Conservation (phyloP, 2,797 vertebrate genomes). For the Borostomias antarcticus region DNA sequence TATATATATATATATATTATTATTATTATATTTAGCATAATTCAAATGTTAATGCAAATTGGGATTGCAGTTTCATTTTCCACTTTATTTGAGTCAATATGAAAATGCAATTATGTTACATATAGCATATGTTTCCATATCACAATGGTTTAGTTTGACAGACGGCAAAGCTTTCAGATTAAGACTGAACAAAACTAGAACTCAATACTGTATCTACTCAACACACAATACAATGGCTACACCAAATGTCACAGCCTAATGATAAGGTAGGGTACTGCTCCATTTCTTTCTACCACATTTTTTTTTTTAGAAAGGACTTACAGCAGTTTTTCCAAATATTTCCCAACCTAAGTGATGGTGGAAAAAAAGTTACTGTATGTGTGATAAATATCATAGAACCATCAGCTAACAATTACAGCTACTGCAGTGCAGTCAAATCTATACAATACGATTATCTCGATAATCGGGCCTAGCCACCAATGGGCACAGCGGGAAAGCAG, state of each 20-base stretch:
- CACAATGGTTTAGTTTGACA: too few relatives aligned
- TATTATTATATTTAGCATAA: too few relatives aligned
- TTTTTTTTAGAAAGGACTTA: constrained; percentile 47
- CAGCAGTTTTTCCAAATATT: constrained; percentile 48
- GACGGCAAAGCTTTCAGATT: too few relatives aligned
- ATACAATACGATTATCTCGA: too few relatives aligned
- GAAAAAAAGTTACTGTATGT: constrained; percentile 26
- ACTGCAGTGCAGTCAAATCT: not conserved
- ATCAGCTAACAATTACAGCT: constrained; percentile 2
- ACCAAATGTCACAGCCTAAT: constrained; percentile 14
- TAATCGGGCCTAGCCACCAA: too few relatives aligned
- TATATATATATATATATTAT: too few relatives aligned
- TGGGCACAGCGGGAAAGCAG: too few relatives aligned
- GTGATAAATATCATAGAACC: constrained; percentile 14
- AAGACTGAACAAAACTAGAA: not conserved
- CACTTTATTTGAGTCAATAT: too few relatives aligned
- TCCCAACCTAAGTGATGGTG: constrained; percentile 47
- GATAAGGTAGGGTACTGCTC: constrained; percentile 8
- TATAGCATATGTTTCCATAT: too few relatives aligned
- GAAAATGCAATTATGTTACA: too few relatives aligned
- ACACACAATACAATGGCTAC: constrained; percentile 29
- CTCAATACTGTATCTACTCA: constrained; percentile 17
- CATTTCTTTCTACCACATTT: constrained; percentile 15
- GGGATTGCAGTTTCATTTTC: too few relatives aligned
- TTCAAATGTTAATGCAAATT: too few relatives aligned